Conservation (phyloP, 1,140 invertebrate genomes). For the Sitobion miscanthi region DNA sequence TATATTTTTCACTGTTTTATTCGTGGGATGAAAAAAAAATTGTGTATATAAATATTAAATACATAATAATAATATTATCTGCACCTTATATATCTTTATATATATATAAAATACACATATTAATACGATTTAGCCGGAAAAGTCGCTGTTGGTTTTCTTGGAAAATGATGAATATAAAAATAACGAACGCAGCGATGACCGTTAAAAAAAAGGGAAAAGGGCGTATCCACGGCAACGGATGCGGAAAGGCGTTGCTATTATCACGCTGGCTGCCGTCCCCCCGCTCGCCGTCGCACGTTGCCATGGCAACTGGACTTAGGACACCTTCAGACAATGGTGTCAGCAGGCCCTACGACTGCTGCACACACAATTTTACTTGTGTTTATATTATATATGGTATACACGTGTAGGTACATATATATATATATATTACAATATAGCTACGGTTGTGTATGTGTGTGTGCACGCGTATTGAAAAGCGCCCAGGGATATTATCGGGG, state of each 20-base stretch:
- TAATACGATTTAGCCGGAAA: constrained; percentile 2
- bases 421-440: background rate
- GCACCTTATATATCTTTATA: background rate
- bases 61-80: background rate
- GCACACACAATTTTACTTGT: background rate
- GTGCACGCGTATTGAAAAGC: background rate
- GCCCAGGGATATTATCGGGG: constrained; percentile 19
- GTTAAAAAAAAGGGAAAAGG: constrained; percentile 47
- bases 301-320: constrained; percentile 52
- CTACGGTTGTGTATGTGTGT: background rate
- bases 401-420: background rate
- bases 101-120: background rate
- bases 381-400: background rate
- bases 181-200: constrained; percentile 18
- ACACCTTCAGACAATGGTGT: constrained; percentile 55
- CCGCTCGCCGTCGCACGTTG: background rate
- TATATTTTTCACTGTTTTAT: background rate
- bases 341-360: background rate
- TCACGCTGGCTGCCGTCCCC: constrained; percentile 28
- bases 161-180: constrained; percentile 29
- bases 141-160: background rate
- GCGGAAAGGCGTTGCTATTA: constrained; percentile 55
- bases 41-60: background rate
- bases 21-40: background rate
- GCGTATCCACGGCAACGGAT: constrained; percentile 55